These are phyloP conservation scores for Rugalucina vietnamica DNA, from an alignment of 2,888 invertebrate species.

Conservation along the genomic window DNA sequence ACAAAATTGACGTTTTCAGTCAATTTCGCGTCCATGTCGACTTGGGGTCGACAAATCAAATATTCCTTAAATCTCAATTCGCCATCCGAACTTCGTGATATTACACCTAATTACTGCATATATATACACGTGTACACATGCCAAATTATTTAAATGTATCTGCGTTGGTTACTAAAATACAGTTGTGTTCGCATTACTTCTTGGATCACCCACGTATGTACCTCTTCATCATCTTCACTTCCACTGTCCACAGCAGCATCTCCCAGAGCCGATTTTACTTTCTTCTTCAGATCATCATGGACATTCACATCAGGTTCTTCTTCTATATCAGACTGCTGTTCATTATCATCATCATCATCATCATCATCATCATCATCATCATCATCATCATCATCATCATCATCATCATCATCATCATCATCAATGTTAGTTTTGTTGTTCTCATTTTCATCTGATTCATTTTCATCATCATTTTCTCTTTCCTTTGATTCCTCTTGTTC, in stretches of 20 bases:
- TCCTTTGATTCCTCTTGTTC: background rate
- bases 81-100: too few species aligned
- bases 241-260: constrained; percentile 86
- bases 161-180: too few species aligned
- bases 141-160: too few species aligned
- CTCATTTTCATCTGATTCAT: background rate
- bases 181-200: too few species aligned
- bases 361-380: constrained; percentile 11
- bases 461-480: constrained; percentile 20
- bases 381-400: constrained; percentile 72
- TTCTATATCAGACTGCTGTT: constrained; percentile 84
- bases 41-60: too few species aligned
- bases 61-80: too few species aligned
- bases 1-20: too few species aligned
- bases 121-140: too few species aligned
- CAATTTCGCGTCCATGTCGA: too few species aligned
- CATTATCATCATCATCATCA: constrained; percentile 80
- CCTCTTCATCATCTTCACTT: constrained; percentile 63
- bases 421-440: constrained; percentile 16
- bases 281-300: constrained; percentile 89
- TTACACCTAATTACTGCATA: too few species aligned
- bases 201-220: too few species aligned
- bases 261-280: constrained; percentile 89
- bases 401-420: constrained; percentile 44
- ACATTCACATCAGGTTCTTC: constrained; percentile 77